These are phyloP conservation scores for Metallyticus violacea DNA, from an alignment of 2,888 invertebrate species.

Conservation along the genomic window DNA sequence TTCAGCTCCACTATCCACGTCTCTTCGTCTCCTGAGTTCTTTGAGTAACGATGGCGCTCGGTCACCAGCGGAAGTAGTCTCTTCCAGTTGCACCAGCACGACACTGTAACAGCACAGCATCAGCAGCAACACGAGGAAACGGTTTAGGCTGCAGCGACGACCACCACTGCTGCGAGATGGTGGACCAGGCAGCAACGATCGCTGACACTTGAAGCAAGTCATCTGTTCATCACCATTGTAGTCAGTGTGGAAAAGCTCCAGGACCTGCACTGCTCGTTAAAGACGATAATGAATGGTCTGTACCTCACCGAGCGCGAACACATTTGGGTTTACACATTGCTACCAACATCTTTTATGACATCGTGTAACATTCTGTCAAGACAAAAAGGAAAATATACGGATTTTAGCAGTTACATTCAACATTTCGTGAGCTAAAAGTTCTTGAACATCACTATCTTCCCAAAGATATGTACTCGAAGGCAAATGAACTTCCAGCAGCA, in stretches of 20 bases:
- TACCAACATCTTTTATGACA: neutral
- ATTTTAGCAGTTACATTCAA: no score
- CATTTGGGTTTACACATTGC: no score
- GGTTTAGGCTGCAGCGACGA: neutral
- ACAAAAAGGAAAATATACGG: neutral
- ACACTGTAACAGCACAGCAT: conserved; percentile 5
- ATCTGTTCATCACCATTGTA: neutral
- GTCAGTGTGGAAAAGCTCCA: no score
- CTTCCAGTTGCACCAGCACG: conserved; percentile 1
- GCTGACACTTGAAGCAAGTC: conserved; percentile 13
- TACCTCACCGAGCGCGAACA: neutral
- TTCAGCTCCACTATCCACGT: neutral
- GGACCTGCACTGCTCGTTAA: no score
- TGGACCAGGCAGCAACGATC: neutral
- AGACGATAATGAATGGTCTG: no score
- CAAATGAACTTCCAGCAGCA: no score
- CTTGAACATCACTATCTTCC: no score
- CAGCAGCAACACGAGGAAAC: neutral
- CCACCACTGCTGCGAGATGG: neutral
- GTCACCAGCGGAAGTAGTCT: neutral
- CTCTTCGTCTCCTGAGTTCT: neutral
- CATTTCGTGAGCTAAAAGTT: no score
- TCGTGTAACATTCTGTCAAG: neutral
- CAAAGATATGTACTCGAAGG: no score
- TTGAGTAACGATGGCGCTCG: neutral